Percentiles rank a stretch among this genome's conserved stretches.
phyloP scores from a whole-genome alignment of 2,113 vertebrate species.

The Lynx canadensis region DNA sequence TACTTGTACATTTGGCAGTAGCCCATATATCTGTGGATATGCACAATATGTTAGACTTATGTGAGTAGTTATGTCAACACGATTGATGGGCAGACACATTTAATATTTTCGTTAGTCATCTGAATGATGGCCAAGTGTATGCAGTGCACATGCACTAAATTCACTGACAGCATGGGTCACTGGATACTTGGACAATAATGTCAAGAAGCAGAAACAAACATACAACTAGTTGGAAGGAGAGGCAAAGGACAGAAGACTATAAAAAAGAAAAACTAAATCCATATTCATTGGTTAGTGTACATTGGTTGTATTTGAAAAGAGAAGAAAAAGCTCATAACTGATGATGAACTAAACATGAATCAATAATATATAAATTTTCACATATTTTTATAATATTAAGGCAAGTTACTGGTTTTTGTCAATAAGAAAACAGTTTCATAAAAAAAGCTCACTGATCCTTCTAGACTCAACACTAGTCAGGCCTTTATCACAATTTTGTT shows the following conservation, averaged over 20 bases:
- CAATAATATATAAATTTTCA: background rate
- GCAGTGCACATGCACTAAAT: background rate
- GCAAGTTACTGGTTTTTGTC: background rate
- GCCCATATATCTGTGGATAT: background rate
- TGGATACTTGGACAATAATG: background rate
- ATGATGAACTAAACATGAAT: background rate
- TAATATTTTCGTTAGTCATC: constrained; percentile 26
- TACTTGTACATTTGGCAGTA: background rate
- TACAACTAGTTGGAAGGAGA: background rate
- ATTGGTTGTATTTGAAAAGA: background rate
- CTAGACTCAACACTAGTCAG: background rate
- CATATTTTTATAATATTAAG: background rate
- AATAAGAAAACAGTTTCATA: background rate
- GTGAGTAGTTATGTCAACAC: background rate
- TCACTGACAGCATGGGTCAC: background rate
- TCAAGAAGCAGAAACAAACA: constrained; percentile 29
- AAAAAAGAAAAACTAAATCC: background rate
- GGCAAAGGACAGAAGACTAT: background rate
- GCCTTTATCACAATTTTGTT: background rate
- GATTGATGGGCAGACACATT: background rate
- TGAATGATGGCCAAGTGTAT: background rate
- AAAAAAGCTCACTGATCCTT: constrained; percentile 9
- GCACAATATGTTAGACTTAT: background rate
- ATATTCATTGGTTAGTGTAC: background rate
- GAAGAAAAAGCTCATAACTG: background rate